These are phyloP conservation scores for Diachasma alloeum DNA, from an alignment of 1,140 invertebrate genomes.

Conservation along the genomic window DNA sequence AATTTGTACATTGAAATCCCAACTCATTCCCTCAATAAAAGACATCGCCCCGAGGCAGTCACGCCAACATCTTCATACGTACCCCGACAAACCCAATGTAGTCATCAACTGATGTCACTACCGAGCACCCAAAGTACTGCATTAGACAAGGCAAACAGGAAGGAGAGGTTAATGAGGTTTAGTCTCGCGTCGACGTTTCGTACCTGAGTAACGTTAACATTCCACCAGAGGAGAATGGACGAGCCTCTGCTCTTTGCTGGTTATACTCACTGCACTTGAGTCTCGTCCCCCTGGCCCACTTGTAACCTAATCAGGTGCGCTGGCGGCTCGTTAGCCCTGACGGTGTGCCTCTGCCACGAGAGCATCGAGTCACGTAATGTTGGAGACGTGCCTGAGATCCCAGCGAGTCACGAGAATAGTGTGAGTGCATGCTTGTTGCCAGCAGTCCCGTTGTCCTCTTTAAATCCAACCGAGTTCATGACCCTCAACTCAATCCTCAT, in stretches of 20 bases:
- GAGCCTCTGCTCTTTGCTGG: neutral
- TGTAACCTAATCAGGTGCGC: conserved; percentile 8
- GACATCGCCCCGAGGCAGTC: too few relatives aligned
- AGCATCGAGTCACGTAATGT: conserved; percentile 2
- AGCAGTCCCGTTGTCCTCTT: neutral
- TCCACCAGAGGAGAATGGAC: neutral
- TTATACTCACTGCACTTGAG: neutral
- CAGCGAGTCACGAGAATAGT: neutral
- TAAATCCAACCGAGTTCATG: neutral
- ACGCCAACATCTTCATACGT: too few relatives aligned
- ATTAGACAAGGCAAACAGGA: neutral
- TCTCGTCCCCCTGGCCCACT: neutral
- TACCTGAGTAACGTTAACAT: neutral
- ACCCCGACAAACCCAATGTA: too few relatives aligned
- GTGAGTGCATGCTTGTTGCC: neutral
- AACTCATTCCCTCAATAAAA: too few relatives aligned
- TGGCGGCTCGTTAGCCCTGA: neutral
- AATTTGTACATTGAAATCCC: too few relatives aligned
- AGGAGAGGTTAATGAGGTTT: neutral
- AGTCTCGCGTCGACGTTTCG: neutral
- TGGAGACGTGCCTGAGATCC: neutral
- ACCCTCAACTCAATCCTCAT: neutral
- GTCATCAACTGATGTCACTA: neutral
- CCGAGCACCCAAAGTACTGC: neutral
- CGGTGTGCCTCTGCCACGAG: neutral